Evolutionary conservation across 2,888 invertebrate genomes (phyloP).

Genomic region (Sinelater perroti): DNA sequence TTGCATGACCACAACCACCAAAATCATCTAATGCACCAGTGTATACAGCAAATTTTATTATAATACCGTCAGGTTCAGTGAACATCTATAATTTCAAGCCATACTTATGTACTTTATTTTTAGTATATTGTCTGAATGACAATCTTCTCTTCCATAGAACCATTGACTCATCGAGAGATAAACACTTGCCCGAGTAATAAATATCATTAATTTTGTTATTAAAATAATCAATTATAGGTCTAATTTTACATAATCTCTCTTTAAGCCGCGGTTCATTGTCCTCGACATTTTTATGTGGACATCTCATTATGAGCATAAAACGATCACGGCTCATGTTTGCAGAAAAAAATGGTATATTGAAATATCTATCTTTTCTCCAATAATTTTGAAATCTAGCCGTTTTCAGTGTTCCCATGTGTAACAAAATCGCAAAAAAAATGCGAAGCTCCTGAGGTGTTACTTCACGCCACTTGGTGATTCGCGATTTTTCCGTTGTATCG

Average conservation of each 20-base stretch:
- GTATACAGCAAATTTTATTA: slow-evolving; percentile 44
- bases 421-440: slow-evolving; percentile 51
- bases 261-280: neutral
- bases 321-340: slow-evolving; percentile 52
- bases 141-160: slow-evolving; percentile 44
- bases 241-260: slow-evolving; percentile 44
- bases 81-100: slow-evolving; percentile 47
- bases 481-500: too few relatives aligned
- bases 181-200: slow-evolving; percentile 40
- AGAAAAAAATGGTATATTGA: slow-evolving; percentile 49
- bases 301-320: slow-evolving; percentile 52
- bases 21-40: slow-evolving; percentile 39
- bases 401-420: slow-evolving; percentile 54
- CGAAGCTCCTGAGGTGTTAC: slow-evolving; percentile 43
- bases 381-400: slow-evolving; percentile 53
- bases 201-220: slow-evolving; percentile 45
- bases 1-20: slow-evolving; percentile 45
- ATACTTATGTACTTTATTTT: slow-evolving; percentile 45
- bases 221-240: slow-evolving; percentile 52
- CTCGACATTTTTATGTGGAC: too few relatives aligned
- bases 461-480: slow-evolving; percentile 44
- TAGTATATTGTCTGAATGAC: slow-evolving; percentile 45
- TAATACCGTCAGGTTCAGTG: slow-evolving; percentile 40
- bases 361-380: slow-evolving; percentile 52
- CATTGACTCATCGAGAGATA: slow-evolving; percentile 41